These are phyloP conservation scores for Epinephelus lanceolatus DNA, from an alignment of 2,113 vertebrate genomes.

Conservation along the genomic window DNA sequence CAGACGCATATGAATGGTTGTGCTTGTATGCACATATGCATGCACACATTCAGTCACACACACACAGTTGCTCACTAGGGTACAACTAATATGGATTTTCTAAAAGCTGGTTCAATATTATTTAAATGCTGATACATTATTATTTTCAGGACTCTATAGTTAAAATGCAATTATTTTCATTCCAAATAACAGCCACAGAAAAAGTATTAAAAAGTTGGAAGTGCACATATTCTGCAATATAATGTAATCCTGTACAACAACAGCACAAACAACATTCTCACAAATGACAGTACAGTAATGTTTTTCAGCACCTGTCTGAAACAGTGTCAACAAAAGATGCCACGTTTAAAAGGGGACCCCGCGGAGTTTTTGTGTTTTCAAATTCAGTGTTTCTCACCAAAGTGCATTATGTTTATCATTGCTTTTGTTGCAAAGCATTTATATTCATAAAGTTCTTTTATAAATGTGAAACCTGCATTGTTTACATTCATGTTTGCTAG, in stretches of 20 bases:
- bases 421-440: neutral
- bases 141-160: neutral
- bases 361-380: neutral
- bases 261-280: neutral
- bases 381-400: neutral
- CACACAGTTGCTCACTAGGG: neutral
- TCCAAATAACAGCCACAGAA: neutral
- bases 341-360: neutral
- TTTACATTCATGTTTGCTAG: too few relatives aligned
- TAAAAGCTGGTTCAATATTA: neutral
- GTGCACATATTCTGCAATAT: neutral
- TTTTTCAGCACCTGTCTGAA: neutral
- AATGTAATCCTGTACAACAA: neutral
- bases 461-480: too few relatives aligned
- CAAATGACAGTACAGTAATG: neutral
- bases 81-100: neutral
- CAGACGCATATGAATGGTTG: slow-evolving; percentile 49
- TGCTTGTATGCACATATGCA: slow-evolving; percentile 4
- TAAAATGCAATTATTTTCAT: neutral
- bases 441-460: too few relatives aligned
- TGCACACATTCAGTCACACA: slow-evolving; percentile 14
- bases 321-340: neutral
- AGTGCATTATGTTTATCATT: neutral
- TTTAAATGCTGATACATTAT: neutral
- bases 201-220: neutral